Evolutionary conservation across 1,140 invertebrate species (phyloP), one percentile per base, ranked within the genome.

Genomic region (Atopsyche davidsoni): DNA sequence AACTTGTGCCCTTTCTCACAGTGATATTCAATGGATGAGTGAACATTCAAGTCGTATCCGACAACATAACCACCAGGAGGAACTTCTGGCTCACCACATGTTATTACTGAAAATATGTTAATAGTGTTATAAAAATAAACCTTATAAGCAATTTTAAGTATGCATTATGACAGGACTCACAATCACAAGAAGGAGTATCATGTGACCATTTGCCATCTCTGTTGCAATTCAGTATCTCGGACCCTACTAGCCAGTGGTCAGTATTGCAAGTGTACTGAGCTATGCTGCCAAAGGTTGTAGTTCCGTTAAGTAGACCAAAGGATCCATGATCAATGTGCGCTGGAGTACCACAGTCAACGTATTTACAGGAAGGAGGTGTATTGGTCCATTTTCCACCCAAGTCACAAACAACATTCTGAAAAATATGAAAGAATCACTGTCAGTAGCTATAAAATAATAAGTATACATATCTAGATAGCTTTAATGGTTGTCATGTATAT

Each of bases 161-260:
- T 7, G n/a, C 24, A 28, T n/a, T n/a, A n/a, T n/a, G n/a, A n/a
- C n/a, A n/a, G n/a, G n/a, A 75, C 78, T 82, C 76, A 90, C 88
- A 71, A 73, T 91, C 83, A 64, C 92, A 96, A 17, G 82, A 79
- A 1, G 92, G 91, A 28, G 85, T 81, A 51, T 84, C 80, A 21
- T 82, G 81, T 1, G 85, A 92, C 92, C 92, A 96, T 62, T 83
- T 86, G 4, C 89, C 90, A 46, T 91, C 87, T 34, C 80, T 77
- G 2, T 81, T 82, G 67, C 91, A 95, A 2, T 77, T 79, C 19
- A 87, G 75, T 4, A 59, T 63, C 22, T 78, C 80, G 1, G 76
- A 74, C 17, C 82, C 79, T 0, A 85, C 86, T 13, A 95, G 69
- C 83, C 88, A 91, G 64, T 90, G 88, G 60, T 93, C 89, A 14